A percentile compares a stretch with the other conserved stretches of the same genome.
phyloP scores from a whole-genome alignment of 2,113 vertebrate species.

The Melanerpes aurifrons region DNA sequence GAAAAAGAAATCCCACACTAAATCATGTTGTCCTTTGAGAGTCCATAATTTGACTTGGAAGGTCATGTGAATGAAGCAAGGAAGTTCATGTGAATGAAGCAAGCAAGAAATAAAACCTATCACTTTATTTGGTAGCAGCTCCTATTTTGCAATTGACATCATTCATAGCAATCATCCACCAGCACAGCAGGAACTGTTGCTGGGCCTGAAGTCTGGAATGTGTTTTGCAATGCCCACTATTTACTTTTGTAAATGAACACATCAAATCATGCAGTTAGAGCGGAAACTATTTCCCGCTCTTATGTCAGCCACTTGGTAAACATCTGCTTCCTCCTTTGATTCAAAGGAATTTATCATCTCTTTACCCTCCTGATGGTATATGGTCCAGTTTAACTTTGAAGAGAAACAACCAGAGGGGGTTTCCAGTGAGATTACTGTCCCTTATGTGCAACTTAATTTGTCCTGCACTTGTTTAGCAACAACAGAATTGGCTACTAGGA shows the following conservation, averaged over 20 bases:
- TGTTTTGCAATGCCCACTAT: constrained; percentile 6
- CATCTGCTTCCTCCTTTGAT: background rate
- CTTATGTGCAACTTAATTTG: background rate
- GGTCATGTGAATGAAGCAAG: background rate
- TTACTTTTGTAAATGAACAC: constrained; percentile 22
- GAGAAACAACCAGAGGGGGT: background rate
- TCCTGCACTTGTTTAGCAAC: background rate
- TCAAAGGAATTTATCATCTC: background rate
- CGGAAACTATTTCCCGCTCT: constrained; percentile 10
- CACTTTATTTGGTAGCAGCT: constrained; percentile 10
- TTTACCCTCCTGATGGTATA: background rate
- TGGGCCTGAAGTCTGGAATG: background rate
- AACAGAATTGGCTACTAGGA: background rate
- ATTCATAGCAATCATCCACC: background rate
- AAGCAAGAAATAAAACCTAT: constrained; percentile 1
- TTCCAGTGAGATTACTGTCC: background rate
- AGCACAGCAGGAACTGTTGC: background rate
- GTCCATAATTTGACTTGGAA: background rate
- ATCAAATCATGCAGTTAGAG: background rate
- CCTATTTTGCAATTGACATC: background rate
- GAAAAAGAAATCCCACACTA: background rate
- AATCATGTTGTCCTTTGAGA: background rate
- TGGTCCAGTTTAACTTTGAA: background rate
- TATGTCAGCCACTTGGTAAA: background rate
- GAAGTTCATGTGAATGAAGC: background rate